These are phyloP conservation scores for Euura lappo DNA, from an alignment of 1,140 invertebrate genomes.

Conservation along the genomic window DNA sequence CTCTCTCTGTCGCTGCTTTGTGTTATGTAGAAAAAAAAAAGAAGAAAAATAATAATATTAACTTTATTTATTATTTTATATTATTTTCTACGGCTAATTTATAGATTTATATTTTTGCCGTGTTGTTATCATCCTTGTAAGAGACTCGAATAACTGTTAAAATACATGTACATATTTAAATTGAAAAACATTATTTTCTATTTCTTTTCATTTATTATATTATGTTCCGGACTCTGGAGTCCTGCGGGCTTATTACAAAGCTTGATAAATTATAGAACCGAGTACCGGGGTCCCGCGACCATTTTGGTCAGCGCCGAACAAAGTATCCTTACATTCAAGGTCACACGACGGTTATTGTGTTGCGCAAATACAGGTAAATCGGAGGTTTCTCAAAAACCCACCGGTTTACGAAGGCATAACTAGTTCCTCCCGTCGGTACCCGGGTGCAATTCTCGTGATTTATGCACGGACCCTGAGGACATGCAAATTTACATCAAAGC, in stretches of 20 bases:
- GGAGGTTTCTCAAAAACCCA: not conserved
- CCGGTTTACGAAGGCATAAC: not conserved
- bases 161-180: not conserved
- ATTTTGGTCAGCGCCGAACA: too few species aligned
- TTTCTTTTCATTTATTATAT: not conserved
- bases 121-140: not conserved
- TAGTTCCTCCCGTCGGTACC: not conserved
- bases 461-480: not conserved
- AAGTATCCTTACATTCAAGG: not conserved
- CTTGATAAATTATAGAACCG: too few species aligned
- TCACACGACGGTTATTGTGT: not conserved
- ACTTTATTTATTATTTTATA: conserved; percentile 17
- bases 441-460: not conserved
- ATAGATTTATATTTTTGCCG: not conserved
- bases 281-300: too few species aligned
- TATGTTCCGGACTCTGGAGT: too few species aligned
- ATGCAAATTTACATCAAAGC: conserved; percentile 1
- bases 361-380: not conserved
- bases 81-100: conserved; percentile 24
- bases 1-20: not conserved
- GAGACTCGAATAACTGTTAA: not conserved
- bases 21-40: not conserved
- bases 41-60: not conserved
- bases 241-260: too few species aligned
- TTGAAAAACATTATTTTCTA: not conserved